Conservation (phyloP, 1,140 invertebrate genomes). For the Tyrophagus putrescentiae region DNA sequence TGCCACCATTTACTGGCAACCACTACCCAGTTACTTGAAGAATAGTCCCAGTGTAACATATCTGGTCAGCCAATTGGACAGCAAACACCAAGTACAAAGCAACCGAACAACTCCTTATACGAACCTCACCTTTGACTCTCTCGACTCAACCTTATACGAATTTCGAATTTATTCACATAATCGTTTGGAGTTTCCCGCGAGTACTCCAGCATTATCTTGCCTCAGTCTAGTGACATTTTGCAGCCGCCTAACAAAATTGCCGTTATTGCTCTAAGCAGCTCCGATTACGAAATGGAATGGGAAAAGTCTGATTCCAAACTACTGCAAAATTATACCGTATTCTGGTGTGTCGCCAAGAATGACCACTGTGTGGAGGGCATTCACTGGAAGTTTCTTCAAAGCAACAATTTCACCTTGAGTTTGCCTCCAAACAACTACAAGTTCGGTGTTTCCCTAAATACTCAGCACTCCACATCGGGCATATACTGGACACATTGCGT, state of each 20-base stretch:
- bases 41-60: background rate
- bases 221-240: background rate
- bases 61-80: background rate
- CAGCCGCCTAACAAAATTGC: background rate
- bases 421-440: background rate
- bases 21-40: background rate
- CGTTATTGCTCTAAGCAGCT: background rate
- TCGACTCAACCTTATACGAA: background rate
- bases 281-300: background rate
- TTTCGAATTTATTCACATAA: background rate
- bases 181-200: background rate
- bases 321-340: conserved; percentile 4
- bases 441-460: background rate
- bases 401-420: background rate
- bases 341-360: background rate
- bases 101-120: conserved; percentile 1
- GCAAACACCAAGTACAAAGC: background rate
- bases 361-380: background rate
- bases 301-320: background rate
- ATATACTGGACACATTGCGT: background rate
- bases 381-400: background rate
- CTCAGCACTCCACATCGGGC: background rate
- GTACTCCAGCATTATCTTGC: background rate
- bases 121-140: background rate
- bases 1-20: background rate